Base-by-base conservation (phyloP, 2,113 vertebrate genomes). In the Jacana jacana region DNA sequence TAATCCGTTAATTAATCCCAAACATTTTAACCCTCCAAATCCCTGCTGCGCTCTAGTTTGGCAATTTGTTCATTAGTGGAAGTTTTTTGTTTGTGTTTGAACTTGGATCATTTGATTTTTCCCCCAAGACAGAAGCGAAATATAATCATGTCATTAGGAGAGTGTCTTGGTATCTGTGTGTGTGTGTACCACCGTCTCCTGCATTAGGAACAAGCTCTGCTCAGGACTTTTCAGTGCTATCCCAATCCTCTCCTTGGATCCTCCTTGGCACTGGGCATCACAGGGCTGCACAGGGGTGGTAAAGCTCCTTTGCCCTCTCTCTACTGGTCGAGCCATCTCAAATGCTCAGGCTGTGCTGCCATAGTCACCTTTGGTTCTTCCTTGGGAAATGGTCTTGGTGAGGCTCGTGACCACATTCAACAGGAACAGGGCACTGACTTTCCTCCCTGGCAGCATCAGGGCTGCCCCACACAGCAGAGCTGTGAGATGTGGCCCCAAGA, bases 1-100 rank as follows among this genome's bases (percentile, higher is more conserved):
- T 97, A 96, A 97, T 96, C 84, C 90, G 94, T 89, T 97, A 97
- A 97, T 97, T 97, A 96, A 96, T 94, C 91, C 90, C 89, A 96
- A 94, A 91, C 88, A 96, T 96, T 96, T 96, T 96, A 95, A 94
- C 95, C 91, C 95, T 91, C 91, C 75, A 94, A 96, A 91, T 91
- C 66, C 80, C 91, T 76, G 60, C 88, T 91, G 92, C 4, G 0
- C 28, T 93, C 69, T 87, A 81, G 52, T 83, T 95, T 68, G 52
- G 73, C 49, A 90, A 66, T 81, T 95, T 79, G 61, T 81, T 95
- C 73, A 89, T 89, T 89, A 95, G 65, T 1, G 0, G 30, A 93
- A 93, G 20, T 28, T 91, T 93, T 94, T 44, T 44, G 33, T 39
- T 69, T 46, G 40, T 46, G 51, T 86, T 93, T 87, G 42, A 92